These are phyloP conservation scores for Marronus borbonicus DNA, from an alignment of 2,888 invertebrate species.

Conservation along the genomic window DNA sequence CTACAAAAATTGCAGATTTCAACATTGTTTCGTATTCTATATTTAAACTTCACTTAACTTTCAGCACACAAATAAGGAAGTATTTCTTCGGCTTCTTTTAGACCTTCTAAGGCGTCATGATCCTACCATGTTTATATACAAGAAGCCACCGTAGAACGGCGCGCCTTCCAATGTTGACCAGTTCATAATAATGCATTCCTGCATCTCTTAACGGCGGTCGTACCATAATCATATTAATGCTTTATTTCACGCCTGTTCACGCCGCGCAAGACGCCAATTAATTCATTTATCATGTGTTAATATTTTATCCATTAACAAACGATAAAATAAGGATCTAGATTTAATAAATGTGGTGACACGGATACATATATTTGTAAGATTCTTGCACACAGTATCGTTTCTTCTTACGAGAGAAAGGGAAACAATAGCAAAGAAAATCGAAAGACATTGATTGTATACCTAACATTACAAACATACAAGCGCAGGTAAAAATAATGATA, in stretches of 20 bases:
- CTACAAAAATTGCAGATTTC: slow-evolving; percentile 9
- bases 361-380: too few species aligned
- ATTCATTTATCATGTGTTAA: slow-evolving; percentile 47
- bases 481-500: too few species aligned
- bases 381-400: too few species aligned
- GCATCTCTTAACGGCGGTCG: slow-evolving; percentile 53
- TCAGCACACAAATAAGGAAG: slow-evolving; percentile 43
- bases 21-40: slow-evolving; percentile 2
- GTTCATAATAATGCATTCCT: slow-evolving; percentile 64
- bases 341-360: neutral
- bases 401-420: too few species aligned
- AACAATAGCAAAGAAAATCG: too few species aligned
- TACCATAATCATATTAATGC: slow-evolving; percentile 49
- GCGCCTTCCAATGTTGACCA: slow-evolving; percentile 66
- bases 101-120: slow-evolving; percentile 40
- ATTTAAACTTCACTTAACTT: slow-evolving; percentile 35
- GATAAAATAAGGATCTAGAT: neutral
- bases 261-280: slow-evolving; percentile 45
- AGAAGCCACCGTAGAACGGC: slow-evolving; percentile 54
- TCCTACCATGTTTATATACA: slow-evolving; percentile 58
- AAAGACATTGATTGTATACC: too few species aligned
- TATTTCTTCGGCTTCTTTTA: slow-evolving; percentile 35
- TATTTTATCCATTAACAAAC: neutral
- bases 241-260: slow-evolving; percentile 43
- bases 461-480: too few species aligned